Percentiles rank a stretch among this genome's conserved stretches.
Evolutionary conservation across 2,113 vertebrate species (phyloP).

Genomic region (Mugil cephalus): DNA sequence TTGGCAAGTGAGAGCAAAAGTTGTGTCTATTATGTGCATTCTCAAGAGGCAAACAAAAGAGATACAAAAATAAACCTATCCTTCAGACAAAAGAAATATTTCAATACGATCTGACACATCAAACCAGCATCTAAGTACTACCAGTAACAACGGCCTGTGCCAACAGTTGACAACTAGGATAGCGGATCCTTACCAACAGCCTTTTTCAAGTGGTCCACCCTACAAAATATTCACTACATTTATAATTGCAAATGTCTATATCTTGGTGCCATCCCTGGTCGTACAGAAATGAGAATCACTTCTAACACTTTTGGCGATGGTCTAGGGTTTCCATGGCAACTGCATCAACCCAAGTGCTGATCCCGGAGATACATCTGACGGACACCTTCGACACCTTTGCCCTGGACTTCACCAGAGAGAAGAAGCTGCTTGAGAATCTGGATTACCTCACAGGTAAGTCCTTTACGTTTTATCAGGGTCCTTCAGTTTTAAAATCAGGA

Average conservation of each 20-base stretch:
- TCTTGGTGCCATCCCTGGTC: no score
- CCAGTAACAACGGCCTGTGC: no score
- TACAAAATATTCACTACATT: no score
- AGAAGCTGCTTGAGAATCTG: slow-evolving; percentile 96
- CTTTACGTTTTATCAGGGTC: neutral
- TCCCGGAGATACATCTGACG: slow-evolving; percentile 97
- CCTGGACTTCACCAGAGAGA: slow-evolving; percentile 97
- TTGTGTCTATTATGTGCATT: slow-evolving; percentile 13
- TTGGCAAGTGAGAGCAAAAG: slow-evolving; percentile 40
- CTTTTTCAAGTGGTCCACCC: no score
- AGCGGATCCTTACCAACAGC: no score
- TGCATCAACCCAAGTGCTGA: slow-evolving; percentile 96
- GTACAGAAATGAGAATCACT: no score
- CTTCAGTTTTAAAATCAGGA: no score
- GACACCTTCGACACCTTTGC: slow-evolving; percentile 98
- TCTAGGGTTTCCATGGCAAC: slow-evolving; percentile 98
- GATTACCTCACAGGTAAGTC: slow-evolving; percentile 97
- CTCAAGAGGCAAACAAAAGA: slow-evolving; percentile 24
- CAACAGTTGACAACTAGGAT: no score
- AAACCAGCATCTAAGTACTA: no score
- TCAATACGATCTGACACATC: slow-evolving; percentile 19
- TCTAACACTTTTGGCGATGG: neutral
- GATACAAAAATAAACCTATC: slow-evolving; percentile 38
- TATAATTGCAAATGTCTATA: no score
- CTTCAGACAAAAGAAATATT: slow-evolving; percentile 24